Conservation (phyloP, 2,797 vertebrate genomes). For the Coreius guichenoti region DNA sequence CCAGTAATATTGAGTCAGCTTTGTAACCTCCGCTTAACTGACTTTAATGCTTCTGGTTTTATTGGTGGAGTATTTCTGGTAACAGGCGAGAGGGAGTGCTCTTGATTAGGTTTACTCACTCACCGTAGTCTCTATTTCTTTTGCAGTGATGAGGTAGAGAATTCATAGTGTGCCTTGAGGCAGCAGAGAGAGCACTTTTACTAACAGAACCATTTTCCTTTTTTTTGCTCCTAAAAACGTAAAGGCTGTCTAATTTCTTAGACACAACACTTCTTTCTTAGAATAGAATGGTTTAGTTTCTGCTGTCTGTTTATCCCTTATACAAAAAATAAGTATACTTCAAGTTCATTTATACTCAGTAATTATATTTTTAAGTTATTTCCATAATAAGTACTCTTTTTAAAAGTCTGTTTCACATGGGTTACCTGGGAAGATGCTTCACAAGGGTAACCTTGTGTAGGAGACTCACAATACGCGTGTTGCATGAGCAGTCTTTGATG, state of each 20-base stretch:
- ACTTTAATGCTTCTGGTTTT: conserved; percentile 7
- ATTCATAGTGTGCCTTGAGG: conserved; percentile 2
- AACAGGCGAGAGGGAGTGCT: not conserved
- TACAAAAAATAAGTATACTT: no score
- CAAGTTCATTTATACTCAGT: no score
- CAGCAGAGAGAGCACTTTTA: not conserved
- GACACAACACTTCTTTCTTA: not conserved
- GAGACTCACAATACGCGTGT: not conserved
- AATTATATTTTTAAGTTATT: not conserved
- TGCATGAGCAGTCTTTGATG: not conserved
- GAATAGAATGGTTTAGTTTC: no score
- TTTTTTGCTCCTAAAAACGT: not conserved
- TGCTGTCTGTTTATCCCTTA: no score
- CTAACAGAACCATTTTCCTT: not conserved
- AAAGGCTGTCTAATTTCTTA: not conserved
- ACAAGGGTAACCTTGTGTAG: not conserved
- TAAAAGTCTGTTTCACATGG: not conserved
- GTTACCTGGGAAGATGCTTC: not conserved
- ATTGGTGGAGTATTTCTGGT: conserved; percentile 26
- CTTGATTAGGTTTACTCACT: conserved; percentile 31
- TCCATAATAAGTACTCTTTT: not conserved
- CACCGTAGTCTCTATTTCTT: conserved; percentile 14
- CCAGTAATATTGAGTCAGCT: not conserved
- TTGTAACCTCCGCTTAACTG: conserved; percentile 14
- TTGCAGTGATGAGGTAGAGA: not conserved